These are phyloP conservation scores for Mastigias papua DNA, from an alignment of 30 jellyfish, hydroid and myxozoan genomes.

Conservation along the genomic window DNA sequence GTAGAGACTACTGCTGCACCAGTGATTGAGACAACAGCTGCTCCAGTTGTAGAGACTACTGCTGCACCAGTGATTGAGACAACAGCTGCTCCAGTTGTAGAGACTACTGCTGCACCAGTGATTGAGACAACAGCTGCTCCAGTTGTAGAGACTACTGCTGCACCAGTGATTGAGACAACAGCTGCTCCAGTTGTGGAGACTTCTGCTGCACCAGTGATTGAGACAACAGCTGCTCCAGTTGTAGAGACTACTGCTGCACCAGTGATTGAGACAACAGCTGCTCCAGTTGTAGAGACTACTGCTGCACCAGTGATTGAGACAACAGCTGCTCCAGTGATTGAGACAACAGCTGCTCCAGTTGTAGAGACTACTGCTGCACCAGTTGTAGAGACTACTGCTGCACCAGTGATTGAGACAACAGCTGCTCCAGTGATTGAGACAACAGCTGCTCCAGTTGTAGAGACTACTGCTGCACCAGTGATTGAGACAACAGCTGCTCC, in stretches of 20 bases:
- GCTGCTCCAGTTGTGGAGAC: constrained; percentile 33
- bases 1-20: constrained; percentile 15
- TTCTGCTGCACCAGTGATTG: constrained; percentile 36
- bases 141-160: no score
- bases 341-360: no score
- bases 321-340: no score
- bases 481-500: constrained; percentile 59
- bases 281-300: no score
- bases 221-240: constrained; percentile 21
- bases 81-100: constrained; percentile 52
- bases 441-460: constrained; percentile 19
- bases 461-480: neutral
- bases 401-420: neutral
- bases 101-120: constrained; percentile 7
- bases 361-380: no score
- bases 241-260: constrained; percentile 60
- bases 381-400: no score
- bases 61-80: constrained; percentile 56
- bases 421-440: constrained; percentile 48
- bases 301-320: no score
- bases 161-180: neutral
- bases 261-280: constrained; percentile 40
- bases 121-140: constrained; percentile 11
- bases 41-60: constrained; percentile 37
- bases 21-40: neutral